These are phyloP conservation scores for Zoanthus sociatus DNA, from an alignment of 92 coral and sea anemone genomes.

Conservation along the genomic window DNA sequence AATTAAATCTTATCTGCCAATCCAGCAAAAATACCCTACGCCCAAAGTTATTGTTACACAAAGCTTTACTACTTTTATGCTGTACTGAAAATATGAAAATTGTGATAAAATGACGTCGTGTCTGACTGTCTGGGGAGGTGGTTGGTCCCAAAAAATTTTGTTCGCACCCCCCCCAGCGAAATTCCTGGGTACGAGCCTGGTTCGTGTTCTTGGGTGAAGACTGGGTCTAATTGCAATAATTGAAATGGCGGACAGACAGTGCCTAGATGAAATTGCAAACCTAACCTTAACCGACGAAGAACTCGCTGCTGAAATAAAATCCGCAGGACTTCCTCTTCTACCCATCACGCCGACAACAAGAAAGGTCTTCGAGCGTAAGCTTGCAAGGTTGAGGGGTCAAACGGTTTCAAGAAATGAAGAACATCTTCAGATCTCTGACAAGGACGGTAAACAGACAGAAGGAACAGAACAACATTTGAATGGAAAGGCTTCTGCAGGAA, in stretches of 20 bases:
- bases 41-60: too few species aligned
- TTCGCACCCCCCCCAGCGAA: too few species aligned
- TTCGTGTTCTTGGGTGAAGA: neutral
- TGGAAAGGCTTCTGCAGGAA: neutral
- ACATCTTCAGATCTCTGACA: neutral
- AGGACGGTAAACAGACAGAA: neutral
- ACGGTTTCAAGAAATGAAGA: conserved; percentile 7
- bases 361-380: conserved; percentile 75
- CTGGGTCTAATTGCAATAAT: conserved; percentile 9
- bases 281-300: conserved; percentile 84
- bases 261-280: conserved; percentile 30
- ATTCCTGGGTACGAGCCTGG: too few species aligned
- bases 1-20: too few species aligned
- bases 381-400: conserved; percentile 77
- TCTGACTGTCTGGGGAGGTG: too few species aligned
- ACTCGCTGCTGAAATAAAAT: conserved; percentile 72
- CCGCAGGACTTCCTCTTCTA: conserved; percentile 67
- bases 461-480: too few species aligned
- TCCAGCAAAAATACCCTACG: too few species aligned
- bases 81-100: too few species aligned
- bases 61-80: too few species aligned
- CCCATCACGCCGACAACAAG: conserved; percentile 92
- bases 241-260: conserved; percentile 84
- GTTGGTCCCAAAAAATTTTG: too few species aligned
- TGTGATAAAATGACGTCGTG: too few species aligned